A percentile compares a stretch with the other conserved stretches of the same genome.
These are phyloP conservation scores for Elaeidobius kamerunicus DNA, from an alignment of 2,888 invertebrate genomes.

Conservation along the genomic window DNA sequence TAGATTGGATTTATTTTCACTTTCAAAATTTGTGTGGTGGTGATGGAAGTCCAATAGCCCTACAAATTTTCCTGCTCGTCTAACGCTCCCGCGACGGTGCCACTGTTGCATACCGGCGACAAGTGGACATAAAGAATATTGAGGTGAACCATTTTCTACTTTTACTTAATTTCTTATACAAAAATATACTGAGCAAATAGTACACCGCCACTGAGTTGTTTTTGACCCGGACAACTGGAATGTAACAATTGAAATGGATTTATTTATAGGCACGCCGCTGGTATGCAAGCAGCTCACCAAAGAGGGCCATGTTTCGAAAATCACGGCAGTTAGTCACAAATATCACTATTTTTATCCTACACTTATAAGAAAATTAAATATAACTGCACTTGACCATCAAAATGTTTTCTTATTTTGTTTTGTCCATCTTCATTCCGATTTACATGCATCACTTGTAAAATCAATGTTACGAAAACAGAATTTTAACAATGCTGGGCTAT, in stretches of 20 bases:
- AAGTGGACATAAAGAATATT: too few relatives aligned
- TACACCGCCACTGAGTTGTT: constrained; percentile 43
- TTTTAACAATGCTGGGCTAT: constrained; percentile 44
- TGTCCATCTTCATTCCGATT: constrained; percentile 38
- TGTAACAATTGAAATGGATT: constrained; percentile 25
- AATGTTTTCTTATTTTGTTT: constrained; percentile 41
- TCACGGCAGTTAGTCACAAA: constrained; percentile 49
- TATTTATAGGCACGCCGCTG: too few relatives aligned
- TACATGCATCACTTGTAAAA: constrained; percentile 39
- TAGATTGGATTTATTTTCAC: constrained; percentile 52
- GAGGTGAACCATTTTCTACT: constrained; percentile 48
- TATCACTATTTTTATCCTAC: constrained; percentile 45
- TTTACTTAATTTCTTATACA: constrained; percentile 43
- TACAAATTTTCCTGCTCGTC: constrained; percentile 47
- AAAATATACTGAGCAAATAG: constrained; percentile 49
- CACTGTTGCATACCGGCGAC: too few relatives aligned
- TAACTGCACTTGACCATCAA: constrained; percentile 48
- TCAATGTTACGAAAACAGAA: too few relatives aligned
- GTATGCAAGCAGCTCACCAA: too few relatives aligned
- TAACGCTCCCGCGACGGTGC: too few relatives aligned
- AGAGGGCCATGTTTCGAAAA: too few relatives aligned
- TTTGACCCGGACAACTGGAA: constrained; percentile 32
- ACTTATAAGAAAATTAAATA: constrained; percentile 43
- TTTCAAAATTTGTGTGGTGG: constrained; percentile 52
- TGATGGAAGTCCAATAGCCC: constrained; percentile 54